Percentiles rank a stretch among this genome's conserved stretches.
Evolutionary conservation across 2,113 vertebrate species (phyloP).

Genomic region (Otis tarda): DNA sequence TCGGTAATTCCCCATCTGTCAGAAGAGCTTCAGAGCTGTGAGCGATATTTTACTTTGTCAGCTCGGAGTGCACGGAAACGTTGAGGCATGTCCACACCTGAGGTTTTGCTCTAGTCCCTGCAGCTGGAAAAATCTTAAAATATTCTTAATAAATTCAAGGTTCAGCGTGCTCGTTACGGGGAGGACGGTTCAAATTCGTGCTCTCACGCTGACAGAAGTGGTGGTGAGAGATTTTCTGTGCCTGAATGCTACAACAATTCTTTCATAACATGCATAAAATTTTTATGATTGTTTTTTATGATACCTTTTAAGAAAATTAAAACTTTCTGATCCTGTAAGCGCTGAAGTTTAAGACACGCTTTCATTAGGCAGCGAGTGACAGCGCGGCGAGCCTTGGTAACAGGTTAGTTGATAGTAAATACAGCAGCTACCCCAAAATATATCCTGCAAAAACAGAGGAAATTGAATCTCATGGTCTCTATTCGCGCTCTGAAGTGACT

Average conservation of each 20-base stretch:
- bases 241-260: not conserved
- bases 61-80: not conserved
- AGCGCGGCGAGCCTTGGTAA: not conserved
- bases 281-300: not conserved
- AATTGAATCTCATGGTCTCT: not conserved
- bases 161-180: not conserved
- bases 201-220: conserved; percentile 1
- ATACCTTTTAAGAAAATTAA: not conserved
- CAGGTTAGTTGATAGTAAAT: not conserved
- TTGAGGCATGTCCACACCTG: not conserved
- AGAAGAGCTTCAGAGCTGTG: not conserved
- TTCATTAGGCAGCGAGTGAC: not conserved
- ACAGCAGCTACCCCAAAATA: not conserved
- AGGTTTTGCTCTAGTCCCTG: not conserved
- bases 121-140: not conserved
- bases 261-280: not conserved
- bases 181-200: not conserved
- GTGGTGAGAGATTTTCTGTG: conserved; percentile 32
- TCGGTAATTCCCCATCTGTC: not conserved
- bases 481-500: not conserved
- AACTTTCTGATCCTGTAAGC: not conserved
- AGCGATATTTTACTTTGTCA: conserved; percentile 46
- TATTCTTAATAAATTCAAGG: conserved; percentile 6
- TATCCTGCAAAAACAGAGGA: not conserved
- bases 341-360: not conserved